Evolutionary conservation across 2,113 vertebrate species (phyloP).

Genomic region (Desmodus rotundus): DNA sequence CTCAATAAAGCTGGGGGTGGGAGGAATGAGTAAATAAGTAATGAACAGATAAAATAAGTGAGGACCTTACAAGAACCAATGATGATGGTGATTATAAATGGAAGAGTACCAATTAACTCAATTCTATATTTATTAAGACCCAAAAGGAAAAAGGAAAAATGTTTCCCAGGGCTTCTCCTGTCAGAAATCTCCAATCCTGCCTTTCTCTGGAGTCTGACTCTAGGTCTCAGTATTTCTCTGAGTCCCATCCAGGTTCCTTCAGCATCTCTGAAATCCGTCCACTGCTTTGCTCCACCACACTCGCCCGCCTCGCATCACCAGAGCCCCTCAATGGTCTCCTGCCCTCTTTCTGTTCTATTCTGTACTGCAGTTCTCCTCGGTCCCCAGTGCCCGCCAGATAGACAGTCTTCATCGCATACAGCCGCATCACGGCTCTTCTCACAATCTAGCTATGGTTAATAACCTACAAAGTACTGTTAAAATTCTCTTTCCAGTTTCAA

Average conservation of each 20-base stretch:
- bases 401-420: not conserved
- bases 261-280: not conserved
- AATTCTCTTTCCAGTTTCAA: not conserved
- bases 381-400: rapidly evolving
- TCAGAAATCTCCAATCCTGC: not conserved
- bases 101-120: not conserved
- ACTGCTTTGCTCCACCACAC: not conserved
- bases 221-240: not conserved
- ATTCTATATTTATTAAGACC: not conserved
- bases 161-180: not conserved
- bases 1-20: not conserved
- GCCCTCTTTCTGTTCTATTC: not conserved
- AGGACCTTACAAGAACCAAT: not conserved
- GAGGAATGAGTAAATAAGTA: not conserved
- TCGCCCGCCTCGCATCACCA: rapidly evolving
- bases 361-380: not conserved
- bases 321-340: not conserved
- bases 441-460: not conserved
- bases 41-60: not conserved
- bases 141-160: not conserved
- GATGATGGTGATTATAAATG: not conserved
- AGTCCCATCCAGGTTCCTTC: not conserved
- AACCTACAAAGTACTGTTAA: not conserved
- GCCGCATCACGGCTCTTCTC: no score
- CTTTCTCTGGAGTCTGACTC: not conserved